These are phyloP conservation scores for Chrysomela aeneicollis DNA, from an alignment of 2,888 invertebrate species.

Conservation along the genomic window DNA sequence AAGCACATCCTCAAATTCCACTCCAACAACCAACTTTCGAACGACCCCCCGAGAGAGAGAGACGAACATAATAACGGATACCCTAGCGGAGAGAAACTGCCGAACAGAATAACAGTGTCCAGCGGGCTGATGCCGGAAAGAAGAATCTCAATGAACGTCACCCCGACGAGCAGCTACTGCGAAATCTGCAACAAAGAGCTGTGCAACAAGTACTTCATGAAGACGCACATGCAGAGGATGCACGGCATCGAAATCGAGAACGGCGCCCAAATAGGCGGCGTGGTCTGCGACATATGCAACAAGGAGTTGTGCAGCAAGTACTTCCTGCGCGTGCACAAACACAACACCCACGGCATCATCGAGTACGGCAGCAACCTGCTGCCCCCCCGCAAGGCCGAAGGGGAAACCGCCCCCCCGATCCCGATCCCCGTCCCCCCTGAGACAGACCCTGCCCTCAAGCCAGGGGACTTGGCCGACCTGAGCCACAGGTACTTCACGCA, in stretches of 20 bases:
- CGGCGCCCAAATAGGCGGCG: conserved; percentile 91
- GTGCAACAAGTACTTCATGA: conserved; percentile 99
- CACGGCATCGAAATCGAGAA: conserved; percentile 95
- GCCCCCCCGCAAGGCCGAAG: conserved; percentile 59
- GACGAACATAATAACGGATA: conserved; percentile 60
- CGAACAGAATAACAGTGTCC: conserved; percentile 49
- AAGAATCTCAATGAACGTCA: conserved; percentile 68
- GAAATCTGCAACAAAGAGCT: conserved; percentile 98
- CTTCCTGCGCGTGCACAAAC: conserved; percentile 95
- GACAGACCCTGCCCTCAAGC: conserved; percentile 63
- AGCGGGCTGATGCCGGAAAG: conserved; percentile 61
- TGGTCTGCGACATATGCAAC: conserved; percentile 96
- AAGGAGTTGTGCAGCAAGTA: conserved; percentile 98
- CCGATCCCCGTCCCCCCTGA: conserved; percentile 45
- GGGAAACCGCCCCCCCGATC: conserved; percentile 55
- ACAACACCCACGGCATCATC: conserved; percentile 96
- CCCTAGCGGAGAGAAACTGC: conserved; percentile 62
- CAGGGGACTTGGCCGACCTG: conserved; percentile 66
- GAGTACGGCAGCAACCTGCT: conserved; percentile 72
- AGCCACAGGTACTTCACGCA: conserved; percentile 72
- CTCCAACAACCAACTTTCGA: conserved; percentile 55
- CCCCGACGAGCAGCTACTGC: conserved; percentile 88
- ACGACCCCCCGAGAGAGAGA: conserved; percentile 53
- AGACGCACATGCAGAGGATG: conserved; percentile 99
- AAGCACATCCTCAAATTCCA: conserved; percentile 76